Evolutionary conservation across 2,888 invertebrate species (phyloP).

Genomic region (Macrosiphum euphorbiae): DNA sequence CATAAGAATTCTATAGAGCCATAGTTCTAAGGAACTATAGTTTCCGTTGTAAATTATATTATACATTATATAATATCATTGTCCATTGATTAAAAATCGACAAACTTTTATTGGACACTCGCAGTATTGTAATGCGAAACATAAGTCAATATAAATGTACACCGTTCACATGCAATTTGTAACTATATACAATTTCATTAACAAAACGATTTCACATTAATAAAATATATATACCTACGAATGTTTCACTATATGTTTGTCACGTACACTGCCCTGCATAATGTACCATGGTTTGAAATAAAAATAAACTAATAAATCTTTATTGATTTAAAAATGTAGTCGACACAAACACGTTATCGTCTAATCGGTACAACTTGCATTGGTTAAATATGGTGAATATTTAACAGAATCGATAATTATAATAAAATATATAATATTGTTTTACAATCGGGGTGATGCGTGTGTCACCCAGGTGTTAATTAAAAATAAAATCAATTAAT

Average conservation of each 20-base stretch:
- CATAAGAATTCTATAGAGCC: background rate
- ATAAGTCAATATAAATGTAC: background rate
- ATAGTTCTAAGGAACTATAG: too few species aligned
- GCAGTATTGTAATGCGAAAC: background rate
- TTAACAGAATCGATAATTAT: background rate
- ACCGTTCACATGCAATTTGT: background rate
- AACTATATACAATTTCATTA: background rate
- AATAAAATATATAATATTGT: background rate
- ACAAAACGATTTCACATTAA: background rate
- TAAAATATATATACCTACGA: background rate
- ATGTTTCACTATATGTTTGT: background rate
- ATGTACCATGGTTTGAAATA: background rate
- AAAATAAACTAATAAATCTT: background rate
- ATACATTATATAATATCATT: background rate
- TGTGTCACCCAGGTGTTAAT: background rate
- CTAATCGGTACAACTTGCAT: background rate
- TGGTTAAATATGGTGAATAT: background rate
- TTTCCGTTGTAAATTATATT: background rate
- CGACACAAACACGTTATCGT: background rate
- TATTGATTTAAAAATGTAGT: background rate
- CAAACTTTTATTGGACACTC: background rate
- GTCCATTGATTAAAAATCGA: background rate
- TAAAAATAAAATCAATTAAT: background rate
- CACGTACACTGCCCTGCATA: background rate
- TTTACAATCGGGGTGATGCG: background rate